Base-by-base conservation (phyloP, 2,797 vertebrate genomes). In the Acanthornis magna region DNA sequence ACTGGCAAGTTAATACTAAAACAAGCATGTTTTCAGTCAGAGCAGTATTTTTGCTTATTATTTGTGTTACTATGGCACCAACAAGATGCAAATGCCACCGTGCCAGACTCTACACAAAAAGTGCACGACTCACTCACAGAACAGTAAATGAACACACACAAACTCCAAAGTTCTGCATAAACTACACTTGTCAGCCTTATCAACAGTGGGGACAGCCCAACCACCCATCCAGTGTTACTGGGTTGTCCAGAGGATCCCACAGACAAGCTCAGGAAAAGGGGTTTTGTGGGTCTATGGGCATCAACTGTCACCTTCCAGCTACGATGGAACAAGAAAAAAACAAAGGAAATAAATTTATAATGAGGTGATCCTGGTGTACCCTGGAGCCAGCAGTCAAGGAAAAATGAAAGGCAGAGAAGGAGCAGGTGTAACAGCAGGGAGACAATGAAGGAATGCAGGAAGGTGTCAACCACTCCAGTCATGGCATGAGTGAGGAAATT, bases 31-130 rank as follows among this genome's bases (percentile, higher is more conserved):
- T 74, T 88, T 66, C 61, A 63, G 62, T 51, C 75, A 91, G 66
- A 81, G 40, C n/a, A 55, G 81, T 36, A 71, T 88, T 92, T 85
- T 75, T 90, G n/a, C 55, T 12, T 76, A 45, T 86, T 91, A 85
- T 87, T 90, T 93, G 62, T 61, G 86, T 90, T 88, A 76, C 88
- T 80, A 81, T 72, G 36, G 76, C 86, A 88, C 62, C 75, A 91
- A 72, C 62, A 89, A 93, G 74, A 65, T n/a, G 16, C 74, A 91
- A 92, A 82, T 67, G 74, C 81, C 78, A 65, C 47, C 2, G 19
- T 75, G 85, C 90, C 67, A 50, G 58, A 86, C 92, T 88, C 76
- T 26, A 71, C 68, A 50, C 42, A 45, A 78, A 1, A 51, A 83
- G 62, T 15, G 12, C 70, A 68, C 74, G 27, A 10, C 53, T 70